phyloP scores from a whole-genome alignment of 2,797 vertebrate genomes.

The Leptatherina wallacei region DNA sequence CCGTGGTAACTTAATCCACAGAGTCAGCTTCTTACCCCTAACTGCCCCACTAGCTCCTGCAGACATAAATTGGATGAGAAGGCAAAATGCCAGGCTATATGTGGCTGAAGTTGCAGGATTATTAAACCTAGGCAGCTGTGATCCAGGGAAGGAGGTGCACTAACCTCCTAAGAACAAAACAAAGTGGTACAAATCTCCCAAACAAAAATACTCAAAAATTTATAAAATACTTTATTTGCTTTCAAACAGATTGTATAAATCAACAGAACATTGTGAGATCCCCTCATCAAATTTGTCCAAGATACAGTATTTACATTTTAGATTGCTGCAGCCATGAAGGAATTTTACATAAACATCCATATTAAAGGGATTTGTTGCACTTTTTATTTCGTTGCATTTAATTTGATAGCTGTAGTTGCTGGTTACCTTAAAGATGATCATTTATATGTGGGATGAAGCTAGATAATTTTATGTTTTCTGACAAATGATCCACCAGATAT shows the following conservation, averaged over 20 bases:
- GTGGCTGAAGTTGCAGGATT: conserved; percentile 40
- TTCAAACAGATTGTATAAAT: neutral
- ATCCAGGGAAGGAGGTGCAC: conserved; percentile 31
- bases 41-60: conserved; percentile 69
- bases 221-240: neutral
- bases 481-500: neutral
- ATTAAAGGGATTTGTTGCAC: neutral
- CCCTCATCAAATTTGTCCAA: neutral
- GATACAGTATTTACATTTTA: no score
- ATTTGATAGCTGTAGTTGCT: no score
- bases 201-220: neutral
- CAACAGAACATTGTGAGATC: neutral
- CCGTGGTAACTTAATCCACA: conserved; percentile 65
- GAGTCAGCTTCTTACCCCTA: conserved; percentile 74
- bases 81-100: conserved; percentile 71
- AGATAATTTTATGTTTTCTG: neutral
- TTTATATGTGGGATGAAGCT: neutral
- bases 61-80: conserved; percentile 78
- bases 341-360: neutral
- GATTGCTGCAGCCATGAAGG: neutral
- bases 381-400: neutral
- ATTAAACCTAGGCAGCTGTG: conserved; percentile 22
- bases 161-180: conserved; percentile 10
- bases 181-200: neutral
- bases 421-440: no score